Conservation (phyloP, 2,888 invertebrate species). For the Latrodectus elegans region DNA sequence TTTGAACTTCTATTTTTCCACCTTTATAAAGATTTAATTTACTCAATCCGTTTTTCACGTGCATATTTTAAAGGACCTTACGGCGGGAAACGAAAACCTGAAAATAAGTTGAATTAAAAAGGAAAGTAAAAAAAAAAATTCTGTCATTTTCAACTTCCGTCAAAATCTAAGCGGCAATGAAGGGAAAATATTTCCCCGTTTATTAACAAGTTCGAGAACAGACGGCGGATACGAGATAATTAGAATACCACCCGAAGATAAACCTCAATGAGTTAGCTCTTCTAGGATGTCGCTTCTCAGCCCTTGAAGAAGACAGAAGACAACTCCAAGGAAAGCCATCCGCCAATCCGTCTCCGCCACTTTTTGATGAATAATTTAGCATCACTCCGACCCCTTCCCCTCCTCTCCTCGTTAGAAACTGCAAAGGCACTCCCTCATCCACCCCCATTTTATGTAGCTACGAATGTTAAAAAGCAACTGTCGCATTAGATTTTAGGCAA, state of each 20-base stretch:
- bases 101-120: too few relatives aligned
- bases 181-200: conserved; percentile 17
- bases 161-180: too few relatives aligned
- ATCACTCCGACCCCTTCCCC: not conserved
- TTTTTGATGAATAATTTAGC: conserved; percentile 69
- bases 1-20: not conserved
- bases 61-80: conserved; percentile 26
- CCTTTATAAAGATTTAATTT: conserved; percentile 22
- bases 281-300: not conserved
- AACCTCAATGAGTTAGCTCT: conserved; percentile 57
- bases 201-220: conserved; percentile 44
- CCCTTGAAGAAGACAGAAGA: conserved; percentile 11
- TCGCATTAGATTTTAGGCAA: conserved; percentile 70
- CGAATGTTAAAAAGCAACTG: conserved; percentile 66
- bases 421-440: not conserved
- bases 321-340: conserved; percentile 13
- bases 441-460: conserved; percentile 11
- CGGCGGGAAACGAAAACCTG: not conserved
- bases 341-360: conserved; percentile 42
- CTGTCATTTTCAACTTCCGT: not conserved
- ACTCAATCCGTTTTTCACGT: conserved; percentile 48
- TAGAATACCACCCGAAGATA: conserved; percentile 53
- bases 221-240: conserved; percentile 32
- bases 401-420: conserved; percentile 21
- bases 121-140: not conserved